Percentiles rank a stretch among this genome's conserved stretches.
Conservation (phyloP, 2,797 vertebrate genomes). For the Coracias cyanogaster region DNA sequence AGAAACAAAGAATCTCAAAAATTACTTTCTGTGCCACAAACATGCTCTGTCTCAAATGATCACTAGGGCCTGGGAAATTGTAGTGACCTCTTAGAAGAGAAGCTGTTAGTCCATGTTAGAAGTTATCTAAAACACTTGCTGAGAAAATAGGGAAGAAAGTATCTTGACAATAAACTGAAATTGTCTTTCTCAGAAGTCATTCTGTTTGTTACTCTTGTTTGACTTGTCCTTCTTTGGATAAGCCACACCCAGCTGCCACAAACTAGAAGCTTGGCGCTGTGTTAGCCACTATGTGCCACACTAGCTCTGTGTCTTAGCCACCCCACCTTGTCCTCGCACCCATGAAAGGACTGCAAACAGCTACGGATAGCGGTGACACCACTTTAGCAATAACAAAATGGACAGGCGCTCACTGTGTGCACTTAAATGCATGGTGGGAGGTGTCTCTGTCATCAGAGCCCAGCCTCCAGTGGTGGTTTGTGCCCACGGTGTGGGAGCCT, state of each 20-base stretch:
- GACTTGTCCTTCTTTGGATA: constrained; percentile 68
- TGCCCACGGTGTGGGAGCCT: not conserved
- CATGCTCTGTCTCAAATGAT: not conserved
- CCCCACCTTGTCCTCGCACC: not conserved
- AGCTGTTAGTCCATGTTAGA: not conserved
- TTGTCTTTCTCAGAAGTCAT: not conserved
- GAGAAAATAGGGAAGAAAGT: not conserved
- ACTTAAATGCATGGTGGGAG: accelerated
- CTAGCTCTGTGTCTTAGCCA: not conserved
- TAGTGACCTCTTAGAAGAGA: not conserved
- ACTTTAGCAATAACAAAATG: accelerated
- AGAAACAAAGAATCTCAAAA: not conserved
- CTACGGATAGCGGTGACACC: not conserved
- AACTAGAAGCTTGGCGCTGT: not conserved
- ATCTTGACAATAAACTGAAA: not conserved
- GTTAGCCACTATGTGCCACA: not conserved
- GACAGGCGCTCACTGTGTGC: accelerated
- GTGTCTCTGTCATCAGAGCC: not conserved
- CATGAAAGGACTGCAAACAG: not conserved
- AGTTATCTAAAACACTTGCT: not conserved
- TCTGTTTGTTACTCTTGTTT: constrained; percentile 26
- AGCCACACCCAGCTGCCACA: constrained; percentile 77
- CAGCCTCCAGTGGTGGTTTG: not conserved
- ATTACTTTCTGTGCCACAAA: not conserved
- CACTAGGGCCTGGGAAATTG: not conserved